Base-by-base conservation (phyloP, 2,888 invertebrate genomes). In the Himalopsyche japonica region DNA sequence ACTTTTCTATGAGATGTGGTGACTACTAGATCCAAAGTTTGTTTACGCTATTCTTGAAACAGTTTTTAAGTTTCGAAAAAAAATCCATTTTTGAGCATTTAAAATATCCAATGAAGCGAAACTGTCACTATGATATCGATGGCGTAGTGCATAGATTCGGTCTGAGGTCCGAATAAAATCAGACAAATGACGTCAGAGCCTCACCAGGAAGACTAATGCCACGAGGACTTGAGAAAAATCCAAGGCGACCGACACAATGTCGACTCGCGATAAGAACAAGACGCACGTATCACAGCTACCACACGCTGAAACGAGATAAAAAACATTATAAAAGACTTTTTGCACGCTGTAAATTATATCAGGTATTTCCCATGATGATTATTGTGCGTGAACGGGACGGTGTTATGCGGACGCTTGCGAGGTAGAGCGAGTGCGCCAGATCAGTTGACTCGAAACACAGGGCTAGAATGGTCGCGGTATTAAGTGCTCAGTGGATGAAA, bases 391-490 rank as follows among this genome's bases (percentile, higher is more conserved):
- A 87, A 86, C 48, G 87, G 82, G 86, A 87, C 86, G 85, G 85
- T 83, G 64, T 81, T 84, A 86, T 57, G 30, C 48, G 83, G 64
- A 15, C 49, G 48, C 78, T 64, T 49, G 80, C 80, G 80, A 82
- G 80, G 57, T 82, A 82, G 85, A 86, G 84, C 86, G 84, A 79
- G 86, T 78, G 24, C 80, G 94, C 94, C 88, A 92, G 92, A 87
- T 93, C 92, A 87, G 90, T 92, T 82, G 80, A 32, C 86, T 85
- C 27, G 70, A 83, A 64, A 79, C 86, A 86, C 57, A 84, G 86
- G 86, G 86, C 81, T 77, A 27, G 84, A 84, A 82, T 85, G 85
- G 86, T 86, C 86, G 85, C 85, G 47, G 82, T 84, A 84, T 83
- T 70, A 34, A 82, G 76, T 81, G 81, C 43, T 37, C 64, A 77